These are phyloP conservation scores for Notothenia coriiceps DNA, from an alignment of 2,113 vertebrate genomes.

Conservation along the genomic window DNA sequence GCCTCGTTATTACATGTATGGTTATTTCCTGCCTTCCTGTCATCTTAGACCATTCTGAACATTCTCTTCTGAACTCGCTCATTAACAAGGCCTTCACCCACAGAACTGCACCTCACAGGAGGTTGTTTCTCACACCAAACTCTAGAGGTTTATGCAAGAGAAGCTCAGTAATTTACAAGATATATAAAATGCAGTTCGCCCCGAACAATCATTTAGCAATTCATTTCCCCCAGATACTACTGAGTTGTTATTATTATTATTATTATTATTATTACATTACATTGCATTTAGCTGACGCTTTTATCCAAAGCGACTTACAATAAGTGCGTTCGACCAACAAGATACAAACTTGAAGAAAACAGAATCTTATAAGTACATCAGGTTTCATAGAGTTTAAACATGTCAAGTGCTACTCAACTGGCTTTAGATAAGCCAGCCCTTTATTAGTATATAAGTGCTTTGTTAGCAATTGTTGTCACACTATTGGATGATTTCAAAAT, in stretches of 20 bases:
- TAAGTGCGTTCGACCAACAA: no score
- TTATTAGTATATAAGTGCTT: no score
- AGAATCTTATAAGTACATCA: no score
- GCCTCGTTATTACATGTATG: no score
- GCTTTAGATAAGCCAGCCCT: no score
- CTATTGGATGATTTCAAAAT: background rate
- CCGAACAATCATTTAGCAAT: background rate
- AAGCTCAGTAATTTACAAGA: constrained; percentile 7
- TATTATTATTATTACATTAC: no score
- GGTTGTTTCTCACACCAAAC: constrained; percentile 9
- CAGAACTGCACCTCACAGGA: background rate
- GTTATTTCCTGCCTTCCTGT: background rate
- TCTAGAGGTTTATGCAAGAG: background rate
- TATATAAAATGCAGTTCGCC: background rate
- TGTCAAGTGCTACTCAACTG: no score
- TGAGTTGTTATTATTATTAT: no score
- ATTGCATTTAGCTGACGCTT: no score
- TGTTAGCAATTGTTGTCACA: background rate
- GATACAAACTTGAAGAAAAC: no score
- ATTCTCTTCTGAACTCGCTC: constrained; percentile 30
- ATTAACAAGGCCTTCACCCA: constrained; percentile 10
- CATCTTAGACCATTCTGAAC: constrained; percentile 5
- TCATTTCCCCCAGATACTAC: background rate
- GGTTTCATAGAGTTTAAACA: no score
- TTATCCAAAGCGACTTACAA: no score